phyloP scores from a whole-genome alignment of 2,888 invertebrate species.

The Aproaerema taeniolella region DNA sequence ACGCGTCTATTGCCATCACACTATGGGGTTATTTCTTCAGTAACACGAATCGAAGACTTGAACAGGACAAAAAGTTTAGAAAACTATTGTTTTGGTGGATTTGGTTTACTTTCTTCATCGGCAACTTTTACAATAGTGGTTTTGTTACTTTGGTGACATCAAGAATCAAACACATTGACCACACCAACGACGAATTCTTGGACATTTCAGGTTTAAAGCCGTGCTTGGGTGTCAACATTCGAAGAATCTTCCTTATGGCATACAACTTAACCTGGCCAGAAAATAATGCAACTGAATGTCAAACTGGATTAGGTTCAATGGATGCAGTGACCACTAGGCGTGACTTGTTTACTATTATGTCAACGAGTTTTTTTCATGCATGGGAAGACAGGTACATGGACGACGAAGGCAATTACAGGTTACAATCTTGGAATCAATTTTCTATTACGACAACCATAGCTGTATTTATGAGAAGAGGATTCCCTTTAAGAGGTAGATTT shows the following conservation, averaged over 20 bases:
- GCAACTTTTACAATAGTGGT: constrained; percentile 22
- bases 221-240: background rate
- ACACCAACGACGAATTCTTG: background rate
- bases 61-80: constrained; percentile 10
- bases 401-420: constrained; percentile 1
- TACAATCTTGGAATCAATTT: background rate
- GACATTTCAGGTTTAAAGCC: constrained; percentile 4
- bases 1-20: constrained; percentile 4
- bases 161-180: background rate
- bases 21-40: constrained; percentile 19
- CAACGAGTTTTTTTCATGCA: background rate
- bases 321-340: background rate
- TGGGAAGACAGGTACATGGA: constrained; percentile 2
- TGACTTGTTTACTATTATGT: background rate
- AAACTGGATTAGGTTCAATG: background rate
- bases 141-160: constrained; percentile 15
- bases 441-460: background rate
- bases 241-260: background rate
- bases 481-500: background rate
- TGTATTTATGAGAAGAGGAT: constrained; percentile 3
- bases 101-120: too few species aligned
- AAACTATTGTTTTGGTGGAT: constrained; percentile 19
- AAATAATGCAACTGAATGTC: background rate
- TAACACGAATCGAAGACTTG: constrained; percentile 11
- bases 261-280: constrained; percentile 1